A percentile compares a stretch with the other conserved stretches of the same genome.
Evolutionary conservation across 92 coral and sea anemone genomes (phyloP).

Genomic region (Palythoa grandiflora): DNA sequence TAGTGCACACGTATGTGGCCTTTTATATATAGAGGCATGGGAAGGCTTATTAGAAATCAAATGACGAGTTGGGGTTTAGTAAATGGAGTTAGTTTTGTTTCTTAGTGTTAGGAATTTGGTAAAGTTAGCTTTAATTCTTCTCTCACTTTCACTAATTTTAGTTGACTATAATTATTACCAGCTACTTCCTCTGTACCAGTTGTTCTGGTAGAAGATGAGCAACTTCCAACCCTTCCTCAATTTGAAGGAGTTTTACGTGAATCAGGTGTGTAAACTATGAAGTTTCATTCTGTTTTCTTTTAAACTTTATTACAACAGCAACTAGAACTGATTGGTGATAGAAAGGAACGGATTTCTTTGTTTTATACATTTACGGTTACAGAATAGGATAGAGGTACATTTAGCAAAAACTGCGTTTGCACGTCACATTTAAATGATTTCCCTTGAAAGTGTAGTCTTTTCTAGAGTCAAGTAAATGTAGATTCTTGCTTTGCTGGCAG

Average conservation of each 20-base stretch:
- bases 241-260: neutral
- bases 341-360: neutral
- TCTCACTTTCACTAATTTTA: neutral
- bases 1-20: too few relatives aligned
- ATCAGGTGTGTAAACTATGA: neutral
- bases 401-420: too few relatives aligned
- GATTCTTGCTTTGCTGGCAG: too few relatives aligned
- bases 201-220: slow-evolving; percentile 13
- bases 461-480: too few relatives aligned
- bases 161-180: neutral
- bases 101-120: neutral
- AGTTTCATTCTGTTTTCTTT: neutral
- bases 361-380: too few relatives aligned
- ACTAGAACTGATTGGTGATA: neutral
- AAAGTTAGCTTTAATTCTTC: neutral
- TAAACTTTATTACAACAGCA: neutral
- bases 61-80: too few relatives aligned
- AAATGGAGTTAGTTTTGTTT: too few relatives aligned
- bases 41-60: too few relatives aligned
- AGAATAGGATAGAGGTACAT: too few relatives aligned
- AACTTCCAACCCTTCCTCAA: slow-evolving; percentile 23
- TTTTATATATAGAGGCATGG: too few relatives aligned
- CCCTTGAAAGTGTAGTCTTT: too few relatives aligned
- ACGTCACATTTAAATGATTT: too few relatives aligned
- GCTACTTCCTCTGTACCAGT: neutral